Conservation (phyloP, 53 echinoderm and acorn worm species). For the Astropecten irregularis region DNA sequence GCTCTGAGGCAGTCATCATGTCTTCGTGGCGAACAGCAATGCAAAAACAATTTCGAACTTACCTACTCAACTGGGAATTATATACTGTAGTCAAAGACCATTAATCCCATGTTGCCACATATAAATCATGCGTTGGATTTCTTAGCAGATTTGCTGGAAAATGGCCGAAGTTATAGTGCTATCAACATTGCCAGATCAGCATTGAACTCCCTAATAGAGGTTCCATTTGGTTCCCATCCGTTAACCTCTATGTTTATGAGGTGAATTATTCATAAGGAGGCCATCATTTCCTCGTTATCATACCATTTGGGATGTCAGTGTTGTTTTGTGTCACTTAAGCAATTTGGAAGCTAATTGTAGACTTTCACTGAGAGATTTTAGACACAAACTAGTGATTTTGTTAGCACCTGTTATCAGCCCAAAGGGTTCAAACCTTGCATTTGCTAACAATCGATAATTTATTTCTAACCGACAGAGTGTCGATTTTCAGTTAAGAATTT, state of each 20-base stretch:
- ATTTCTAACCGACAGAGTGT: not conserved
- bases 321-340: constrained; percentile 6
- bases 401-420: constrained; percentile 37
- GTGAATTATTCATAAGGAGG: constrained; percentile 33
- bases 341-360: not conserved
- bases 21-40: constrained; percentile 22
- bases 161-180: constrained; percentile 61
- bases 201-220: constrained; percentile 19
- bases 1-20: constrained; percentile 27
- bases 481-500: constrained; percentile 30
- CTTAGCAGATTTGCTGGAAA: constrained; percentile 4
- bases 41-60: not conserved
- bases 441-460: constrained; percentile 6
- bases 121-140: constrained; percentile 32
- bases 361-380: constrained; percentile 3
- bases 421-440: constrained; percentile 50
- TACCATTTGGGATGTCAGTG: constrained; percentile 49
- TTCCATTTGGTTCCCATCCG: constrained; percentile 13
- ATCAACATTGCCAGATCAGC: constrained; percentile 48
- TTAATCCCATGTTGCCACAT: constrained; percentile 47
- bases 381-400: constrained; percentile 28
- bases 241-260: constrained; percentile 29
- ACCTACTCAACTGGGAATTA: constrained; percentile 33
- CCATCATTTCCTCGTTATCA: constrained; percentile 26
- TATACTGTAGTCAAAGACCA: constrained; percentile 38